phyloP scores from a whole-genome alignment of 64 coral and sea anemone species.

The Pachyseris speciosa region DNA sequence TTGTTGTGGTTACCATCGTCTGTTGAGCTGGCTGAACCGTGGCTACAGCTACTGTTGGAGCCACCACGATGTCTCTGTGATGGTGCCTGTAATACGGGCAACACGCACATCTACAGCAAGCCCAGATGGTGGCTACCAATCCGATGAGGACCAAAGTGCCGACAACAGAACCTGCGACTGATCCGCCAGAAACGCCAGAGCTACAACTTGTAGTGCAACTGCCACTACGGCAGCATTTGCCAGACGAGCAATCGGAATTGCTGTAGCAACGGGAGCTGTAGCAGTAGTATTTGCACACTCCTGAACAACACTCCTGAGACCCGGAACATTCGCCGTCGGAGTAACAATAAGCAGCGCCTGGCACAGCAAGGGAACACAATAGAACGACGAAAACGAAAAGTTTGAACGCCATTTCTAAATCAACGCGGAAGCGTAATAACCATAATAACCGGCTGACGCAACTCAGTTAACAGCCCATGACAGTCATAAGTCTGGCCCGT shows the following conservation, averaged over 20 bases:
- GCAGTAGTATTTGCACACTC: neutral
- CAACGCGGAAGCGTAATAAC: neutral
- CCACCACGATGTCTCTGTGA: neutral
- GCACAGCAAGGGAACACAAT: neutral
- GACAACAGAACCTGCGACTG: neutral
- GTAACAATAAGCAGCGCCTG: neutral
- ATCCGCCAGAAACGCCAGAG: neutral
- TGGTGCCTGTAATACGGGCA: constrained; percentile 21
- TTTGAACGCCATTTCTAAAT: neutral
- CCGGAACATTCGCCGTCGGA: neutral
- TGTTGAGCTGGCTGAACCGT: neutral
- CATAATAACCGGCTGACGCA: too few species aligned
- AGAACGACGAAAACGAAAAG: neutral
- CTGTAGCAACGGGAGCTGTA: neutral
- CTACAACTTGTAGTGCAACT: neutral
- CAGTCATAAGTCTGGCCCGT: too few species aligned
- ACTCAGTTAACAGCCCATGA: too few species aligned
- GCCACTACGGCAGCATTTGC: neutral
- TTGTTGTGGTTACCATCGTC: too few species aligned
- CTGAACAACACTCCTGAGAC: neutral
- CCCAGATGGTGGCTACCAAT: neutral
- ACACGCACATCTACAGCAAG: constrained; percentile 43
- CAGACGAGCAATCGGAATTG: neutral
- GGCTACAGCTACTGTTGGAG: too few species aligned
- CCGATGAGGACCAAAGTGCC: neutral